phyloP scores from a whole-genome alignment of 2,888 invertebrate genomes.

The Tupiocoris notatus region DNA sequence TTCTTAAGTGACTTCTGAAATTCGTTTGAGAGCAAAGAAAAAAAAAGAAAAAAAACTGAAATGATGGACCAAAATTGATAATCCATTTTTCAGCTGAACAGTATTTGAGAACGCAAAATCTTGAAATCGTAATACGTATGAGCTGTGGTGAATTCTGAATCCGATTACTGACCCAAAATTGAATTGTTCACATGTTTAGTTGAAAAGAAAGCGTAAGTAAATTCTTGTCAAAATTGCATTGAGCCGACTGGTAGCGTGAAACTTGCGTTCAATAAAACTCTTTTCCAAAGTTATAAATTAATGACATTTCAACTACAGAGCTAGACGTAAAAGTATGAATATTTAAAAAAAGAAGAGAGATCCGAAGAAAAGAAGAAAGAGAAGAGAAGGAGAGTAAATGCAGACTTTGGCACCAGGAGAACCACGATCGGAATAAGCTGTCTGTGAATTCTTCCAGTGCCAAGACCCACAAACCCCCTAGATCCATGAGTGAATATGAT shows the following conservation, averaged over 20 bases:
- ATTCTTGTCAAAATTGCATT: background rate
- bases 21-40: conserved; percentile 11
- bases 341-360: background rate
- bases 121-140: background rate
- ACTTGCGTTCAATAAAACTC: background rate
- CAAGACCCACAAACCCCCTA: conserved; percentile 56
- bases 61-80: conserved; percentile 32
- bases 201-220: background rate
- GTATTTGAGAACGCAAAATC: no score
- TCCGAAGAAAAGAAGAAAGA: conserved; percentile 18
- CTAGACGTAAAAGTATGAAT: background rate
- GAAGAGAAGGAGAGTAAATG: conserved; percentile 35
- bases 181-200: background rate
- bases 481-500: conserved; percentile 6
- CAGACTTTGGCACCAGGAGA: conserved; percentile 65
- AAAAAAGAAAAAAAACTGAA: background rate
- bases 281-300: background rate
- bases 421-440: conserved; percentile 60
- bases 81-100: conserved; percentile 29
- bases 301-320: background rate
- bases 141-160: background rate
- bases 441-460: conserved; percentile 71
- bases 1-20: no score
- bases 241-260: background rate
- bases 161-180: background rate